Evolutionary conservation across 1,140 invertebrate species (phyloP), one percentile per base, ranked within the genome.

Genomic region (Dolichoris vasculosae): DNA sequence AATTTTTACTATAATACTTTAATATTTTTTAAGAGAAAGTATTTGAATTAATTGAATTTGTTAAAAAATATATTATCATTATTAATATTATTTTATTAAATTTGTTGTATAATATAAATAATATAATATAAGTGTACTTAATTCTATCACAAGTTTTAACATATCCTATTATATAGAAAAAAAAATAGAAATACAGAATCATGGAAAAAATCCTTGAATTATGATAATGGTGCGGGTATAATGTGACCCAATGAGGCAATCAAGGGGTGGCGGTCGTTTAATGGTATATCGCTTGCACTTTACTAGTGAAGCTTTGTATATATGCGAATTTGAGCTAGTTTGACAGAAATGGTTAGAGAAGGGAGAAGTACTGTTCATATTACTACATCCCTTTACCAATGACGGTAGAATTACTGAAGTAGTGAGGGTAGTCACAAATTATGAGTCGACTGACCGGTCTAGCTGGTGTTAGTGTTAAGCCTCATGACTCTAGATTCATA

Each of bases 211-310:
- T 91, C 85, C 88, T 85, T 92, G 90, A 93, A 93, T 93, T 93
- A 93, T 93, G 92, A 93, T 93, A 93, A 93, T 92, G 91, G 90
- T 88, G 88, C 84, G 85, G 89, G 91, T 91, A 92, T 93, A 93
- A 93, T 93, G 91, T 92, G 90, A 93, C 93, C 91, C 90, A 93
- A 93, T 92, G 91, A 93, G 92, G 92, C 91, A 93, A 93, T 93
- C 92, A 93, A 92, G 91, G 91, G 91, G 89, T 86, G 89, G 87
- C 88, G 88, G 90, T 86, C 87, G 89, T 89, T 88, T 87, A 86
- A 86, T 82, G 88, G 87, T 88, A 88, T 88, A 87, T 83, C 23
- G 43, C 83, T 80, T 51, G 81, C 17, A 43, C 30, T 59, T 9
- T 13, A 9, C n/a, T 69, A 76, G 71, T 71, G n/a, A 59, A 32